A percentile compares a stretch with the other conserved stretches of the same genome.
Evolutionary conservation across 1,140 invertebrate genomes (phyloP).

Genomic region (Centruroides sculpturatus): DNA sequence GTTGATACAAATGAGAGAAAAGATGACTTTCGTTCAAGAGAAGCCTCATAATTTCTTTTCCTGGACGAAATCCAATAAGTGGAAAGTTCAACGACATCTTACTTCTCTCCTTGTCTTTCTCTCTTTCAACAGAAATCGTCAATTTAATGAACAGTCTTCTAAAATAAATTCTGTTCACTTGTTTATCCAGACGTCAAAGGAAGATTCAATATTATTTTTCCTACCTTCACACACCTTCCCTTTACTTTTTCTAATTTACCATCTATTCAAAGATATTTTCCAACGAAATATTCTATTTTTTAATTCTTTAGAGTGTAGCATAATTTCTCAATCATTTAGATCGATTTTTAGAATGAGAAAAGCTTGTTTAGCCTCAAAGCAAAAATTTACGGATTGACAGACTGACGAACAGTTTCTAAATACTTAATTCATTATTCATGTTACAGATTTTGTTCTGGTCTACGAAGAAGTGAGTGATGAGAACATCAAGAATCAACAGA

Average conservation of each 20-base stretch:
- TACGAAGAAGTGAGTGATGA: constrained; percentile 33
- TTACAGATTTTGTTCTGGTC: constrained; percentile 39
- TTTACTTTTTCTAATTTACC: no score
- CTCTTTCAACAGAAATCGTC: not conserved
- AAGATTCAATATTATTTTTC: no score
- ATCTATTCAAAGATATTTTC: no score
- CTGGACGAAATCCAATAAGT: not conserved
- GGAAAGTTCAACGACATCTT: not conserved
- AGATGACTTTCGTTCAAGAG: not conserved
- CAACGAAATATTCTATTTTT: no score
- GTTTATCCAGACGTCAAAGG: not conserved
- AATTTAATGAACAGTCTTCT: not conserved
- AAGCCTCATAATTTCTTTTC: not conserved
- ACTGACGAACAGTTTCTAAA: no score
- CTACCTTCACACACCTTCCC: no score
- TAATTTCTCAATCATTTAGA: no score
- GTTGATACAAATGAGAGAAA: not conserved
- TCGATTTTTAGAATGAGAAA: no score
- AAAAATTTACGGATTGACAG: no score
- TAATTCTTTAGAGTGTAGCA: no score
- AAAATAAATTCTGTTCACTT: no score
- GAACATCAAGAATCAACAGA: constrained; percentile 1
- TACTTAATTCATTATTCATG: not conserved
- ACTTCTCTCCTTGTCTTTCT: not conserved
- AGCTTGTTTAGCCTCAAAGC: no score